phyloP scores from a whole-genome alignment of 2,797 vertebrate genomes.

The Gallinago stenura region DNA sequence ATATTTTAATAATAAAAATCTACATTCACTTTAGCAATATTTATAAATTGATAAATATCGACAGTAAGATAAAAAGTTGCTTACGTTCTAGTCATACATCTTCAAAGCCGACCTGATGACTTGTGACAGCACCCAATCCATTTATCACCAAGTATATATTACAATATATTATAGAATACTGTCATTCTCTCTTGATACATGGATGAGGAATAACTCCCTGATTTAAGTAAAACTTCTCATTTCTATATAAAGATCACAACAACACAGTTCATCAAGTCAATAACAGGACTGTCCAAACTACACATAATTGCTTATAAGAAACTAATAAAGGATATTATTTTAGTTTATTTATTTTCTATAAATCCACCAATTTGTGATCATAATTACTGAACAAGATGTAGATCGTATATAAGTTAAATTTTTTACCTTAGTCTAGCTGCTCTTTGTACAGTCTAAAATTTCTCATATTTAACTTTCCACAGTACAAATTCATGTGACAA shows the following conservation, averaged over 20 bases:
- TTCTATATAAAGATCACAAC: conserved; percentile 48
- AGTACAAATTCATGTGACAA: neutral
- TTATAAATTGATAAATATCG: conserved; percentile 53
- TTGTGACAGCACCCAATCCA: conserved; percentile 58
- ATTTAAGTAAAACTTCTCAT: conserved; percentile 63
- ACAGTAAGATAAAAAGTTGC: conserved; percentile 50
- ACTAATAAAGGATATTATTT: neutral
- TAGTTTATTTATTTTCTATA: conserved; percentile 2
- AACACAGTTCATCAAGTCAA: conserved; percentile 49
- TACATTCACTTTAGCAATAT: conserved; percentile 47
- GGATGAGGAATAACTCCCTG: conserved; percentile 28
- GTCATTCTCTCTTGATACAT: conserved; percentile 54
- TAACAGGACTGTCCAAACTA: conserved; percentile 4
- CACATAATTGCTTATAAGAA: neutral
- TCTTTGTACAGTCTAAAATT: neutral
- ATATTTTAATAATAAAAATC: conserved; percentile 49
- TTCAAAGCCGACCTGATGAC: conserved; percentile 53
- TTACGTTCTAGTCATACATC: conserved; percentile 43
- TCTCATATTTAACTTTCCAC: neutral
- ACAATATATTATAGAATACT: conserved; percentile 57
- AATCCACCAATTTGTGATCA: neutral
- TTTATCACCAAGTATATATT: conserved; percentile 66
- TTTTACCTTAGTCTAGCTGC: neutral
- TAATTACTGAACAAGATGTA: neutral
- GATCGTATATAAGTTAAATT: neutral